Percentiles rank a stretch among this genome's conserved stretches.
Evolutionary conservation across 2,888 invertebrate species (phyloP).

Genomic region (Cerastis rubricosa): DNA sequence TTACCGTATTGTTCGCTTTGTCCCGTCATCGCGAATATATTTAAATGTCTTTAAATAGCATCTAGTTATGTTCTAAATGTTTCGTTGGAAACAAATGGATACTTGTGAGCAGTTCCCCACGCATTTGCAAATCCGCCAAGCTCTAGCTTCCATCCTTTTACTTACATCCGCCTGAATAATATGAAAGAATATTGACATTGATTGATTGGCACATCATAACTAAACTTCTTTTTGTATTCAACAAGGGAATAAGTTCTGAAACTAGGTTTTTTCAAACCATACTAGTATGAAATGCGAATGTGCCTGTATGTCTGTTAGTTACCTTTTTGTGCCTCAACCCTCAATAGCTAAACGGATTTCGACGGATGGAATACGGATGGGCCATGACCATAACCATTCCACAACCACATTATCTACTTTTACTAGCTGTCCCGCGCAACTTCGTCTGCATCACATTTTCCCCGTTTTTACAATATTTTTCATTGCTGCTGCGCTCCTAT

Average conservation of each 20-base stretch:
- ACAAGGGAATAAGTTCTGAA: background rate
- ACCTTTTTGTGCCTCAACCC: background rate
- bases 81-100: background rate
- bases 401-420: background rate
- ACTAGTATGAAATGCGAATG: background rate
- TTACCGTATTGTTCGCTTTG: background rate
- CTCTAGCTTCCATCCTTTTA: conserved; percentile 4
- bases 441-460: too few species aligned
- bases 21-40: background rate
- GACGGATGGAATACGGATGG: background rate
- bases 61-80: background rate
- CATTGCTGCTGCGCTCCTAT: too few species aligned
- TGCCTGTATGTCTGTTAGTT: background rate
- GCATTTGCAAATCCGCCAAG: conserved; percentile 11
- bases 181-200: conserved; percentile 11
- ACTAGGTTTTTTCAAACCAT: background rate
- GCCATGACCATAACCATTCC: background rate
- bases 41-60: background rate
- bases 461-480: too few species aligned
- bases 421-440: too few species aligned
- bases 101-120: background rate
- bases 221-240: background rate
- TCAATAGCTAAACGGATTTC: background rate
- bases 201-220: conserved; percentile 16
- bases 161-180: conserved; percentile 1